phyloP scores from a whole-genome alignment of 2,888 invertebrate species.

The Drosophila atroscutellata region DNA sequence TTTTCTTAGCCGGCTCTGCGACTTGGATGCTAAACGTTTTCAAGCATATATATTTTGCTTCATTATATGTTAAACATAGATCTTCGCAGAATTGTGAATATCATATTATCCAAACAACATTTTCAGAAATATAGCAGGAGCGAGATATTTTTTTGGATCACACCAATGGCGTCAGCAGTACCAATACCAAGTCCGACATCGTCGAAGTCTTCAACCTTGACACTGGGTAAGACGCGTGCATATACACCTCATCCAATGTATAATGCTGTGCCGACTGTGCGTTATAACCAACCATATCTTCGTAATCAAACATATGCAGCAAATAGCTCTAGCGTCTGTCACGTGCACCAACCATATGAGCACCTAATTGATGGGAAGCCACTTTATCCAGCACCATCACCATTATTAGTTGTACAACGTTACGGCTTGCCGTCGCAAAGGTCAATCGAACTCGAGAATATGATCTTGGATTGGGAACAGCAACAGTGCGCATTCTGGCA shows the following conservation, averaged over 20 bases:
- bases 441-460: background rate
- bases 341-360: background rate
- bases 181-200: background rate
- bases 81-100: constrained; percentile 1
- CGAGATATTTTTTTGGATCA: background rate
- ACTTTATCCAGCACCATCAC: background rate
- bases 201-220: background rate
- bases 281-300: background rate
- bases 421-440: background rate
- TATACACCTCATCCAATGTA: background rate
- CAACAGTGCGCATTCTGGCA: background rate
- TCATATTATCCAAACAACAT: background rate
- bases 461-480: background rate
- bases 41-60: background rate
- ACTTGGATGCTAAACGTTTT: background rate
- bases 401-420: background rate
- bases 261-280: background rate
- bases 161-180: background rate
- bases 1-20: background rate
- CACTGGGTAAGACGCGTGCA: too few species aligned
- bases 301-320: background rate
- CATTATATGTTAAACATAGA: background rate
- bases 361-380: too few species aligned
- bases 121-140: background rate
- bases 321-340: background rate